These are phyloP conservation scores for Dryomyza anilis DNA, from an alignment of 2,888 invertebrate genomes.

Conservation along the genomic window DNA sequence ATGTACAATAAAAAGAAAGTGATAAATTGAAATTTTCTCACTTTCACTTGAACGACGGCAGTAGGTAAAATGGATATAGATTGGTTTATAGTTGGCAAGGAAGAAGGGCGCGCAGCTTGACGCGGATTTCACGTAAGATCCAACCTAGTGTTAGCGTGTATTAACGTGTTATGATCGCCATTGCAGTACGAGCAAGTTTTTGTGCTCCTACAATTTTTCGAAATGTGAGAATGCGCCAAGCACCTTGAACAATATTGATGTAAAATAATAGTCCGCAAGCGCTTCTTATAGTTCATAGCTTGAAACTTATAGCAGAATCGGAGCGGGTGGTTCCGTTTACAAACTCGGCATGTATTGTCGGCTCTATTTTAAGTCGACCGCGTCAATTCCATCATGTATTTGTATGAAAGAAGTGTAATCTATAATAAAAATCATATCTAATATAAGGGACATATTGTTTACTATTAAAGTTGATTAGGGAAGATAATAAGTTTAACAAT, in stretches of 20 bases:
- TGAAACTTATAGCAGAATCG: too few relatives aligned
- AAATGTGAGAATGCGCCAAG: background rate
- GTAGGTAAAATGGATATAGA: background rate
- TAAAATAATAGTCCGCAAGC: too few relatives aligned
- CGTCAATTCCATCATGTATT: background rate
- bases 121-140: background rate
- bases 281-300: too few relatives aligned
- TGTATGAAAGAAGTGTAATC: background rate
- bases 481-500: too few relatives aligned
- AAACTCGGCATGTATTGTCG: too few relatives aligned
- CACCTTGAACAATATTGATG: too few relatives aligned
- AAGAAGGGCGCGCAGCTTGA: background rate
- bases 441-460: background rate
- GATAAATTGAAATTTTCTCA: background rate
- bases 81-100: background rate
- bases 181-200: background rate
- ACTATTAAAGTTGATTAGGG: background rate
- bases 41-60: background rate
- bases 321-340: too few relatives aligned
- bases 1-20: too few relatives aligned
- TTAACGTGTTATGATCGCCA: background rate
- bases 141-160: background rate
- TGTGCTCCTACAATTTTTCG: background rate
- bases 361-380: background rate
- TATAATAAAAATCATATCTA: background rate